Base-by-base conservation (phyloP, 2,888 invertebrate genomes). In the Eristalis arbustorum region DNA sequence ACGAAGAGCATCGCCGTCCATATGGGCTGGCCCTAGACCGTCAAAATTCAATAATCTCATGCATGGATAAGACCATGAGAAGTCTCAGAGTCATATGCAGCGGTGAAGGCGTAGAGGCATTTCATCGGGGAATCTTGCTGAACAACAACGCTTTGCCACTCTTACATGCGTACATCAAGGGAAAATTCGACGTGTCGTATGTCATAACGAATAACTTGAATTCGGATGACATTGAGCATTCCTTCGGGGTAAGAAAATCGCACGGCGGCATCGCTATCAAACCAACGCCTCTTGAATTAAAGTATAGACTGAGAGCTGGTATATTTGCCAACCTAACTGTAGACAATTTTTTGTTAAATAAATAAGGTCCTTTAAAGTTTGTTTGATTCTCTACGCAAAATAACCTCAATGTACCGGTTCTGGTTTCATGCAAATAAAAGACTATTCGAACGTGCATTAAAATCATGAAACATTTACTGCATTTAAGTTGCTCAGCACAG, bases 151-250 rank as follows among this genome's bases (percentile, higher is more conserved):
- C 72, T 1, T 34, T 79, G 72, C 72, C 72, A 0, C 18, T 6
- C 13, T 49, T 79, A 0, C 34, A 37, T 14, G 66, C 66, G 25
- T 79, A 79, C 5, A 42, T 79, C 1, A 59, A 79, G 10, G 3
- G 18, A 0, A 67, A 49, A 2, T 18, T 72, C 18, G 5, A 25
- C 23, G 18, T 72, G 1, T 8, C 31, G 13, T 66, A 49, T 31
- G 49, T 79, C n/a, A 72, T 37, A 3, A 79, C 78, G 34, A 79
- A 79, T 22, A 72, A 79, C 25, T 28, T 79, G 34, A 79, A 79
- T 25, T 6, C 78, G 0, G 78, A 79, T 25, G 78, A 79, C 42
- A 61, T 63, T 0, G 78, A 79, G 23, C 72, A 72, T 11, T 67
- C 66, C 3, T 79, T 79, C 67, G 78, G 59, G 2, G 18, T 79